Conservation (phyloP, 2,113 vertebrate species). For the Pygoscelis antarcticus region DNA sequence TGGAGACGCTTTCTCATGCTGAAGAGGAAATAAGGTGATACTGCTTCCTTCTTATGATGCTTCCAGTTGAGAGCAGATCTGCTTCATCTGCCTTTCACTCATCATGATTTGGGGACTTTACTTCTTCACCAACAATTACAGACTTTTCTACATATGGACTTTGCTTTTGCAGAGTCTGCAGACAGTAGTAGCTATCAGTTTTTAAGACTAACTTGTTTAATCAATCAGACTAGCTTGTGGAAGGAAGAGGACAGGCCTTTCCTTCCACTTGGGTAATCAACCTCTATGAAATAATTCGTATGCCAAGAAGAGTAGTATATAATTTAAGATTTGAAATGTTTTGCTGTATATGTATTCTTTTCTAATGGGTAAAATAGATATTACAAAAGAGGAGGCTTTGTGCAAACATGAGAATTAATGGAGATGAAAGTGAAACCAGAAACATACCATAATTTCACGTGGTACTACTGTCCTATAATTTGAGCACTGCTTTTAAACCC, state of each 20-base stretch:
- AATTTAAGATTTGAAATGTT: background rate
- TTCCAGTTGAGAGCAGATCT: background rate
- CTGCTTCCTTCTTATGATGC: background rate
- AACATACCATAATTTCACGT: background rate
- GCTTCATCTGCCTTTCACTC: background rate
- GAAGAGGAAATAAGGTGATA: background rate
- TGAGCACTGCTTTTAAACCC: background rate
- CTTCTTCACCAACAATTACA: background rate
- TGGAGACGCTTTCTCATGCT: background rate
- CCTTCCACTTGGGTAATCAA: background rate
- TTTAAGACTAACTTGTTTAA: background rate
- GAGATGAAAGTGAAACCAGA: background rate
- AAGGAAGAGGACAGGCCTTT: background rate
- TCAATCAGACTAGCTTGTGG: background rate
- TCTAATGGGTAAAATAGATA: background rate
- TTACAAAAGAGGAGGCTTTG: background rate
- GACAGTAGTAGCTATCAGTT: background rate
- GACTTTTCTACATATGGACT: background rate
- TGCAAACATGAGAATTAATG: background rate
- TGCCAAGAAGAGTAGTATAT: background rate
- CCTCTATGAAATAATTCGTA: background rate
- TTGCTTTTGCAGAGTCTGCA: background rate
- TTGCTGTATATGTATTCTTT: background rate
- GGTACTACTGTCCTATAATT: fast-evolving
- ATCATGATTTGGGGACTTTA: background rate